phyloP scores from a whole-genome alignment of 2,113 vertebrate genomes.

The Sprattus sprattus region DNA sequence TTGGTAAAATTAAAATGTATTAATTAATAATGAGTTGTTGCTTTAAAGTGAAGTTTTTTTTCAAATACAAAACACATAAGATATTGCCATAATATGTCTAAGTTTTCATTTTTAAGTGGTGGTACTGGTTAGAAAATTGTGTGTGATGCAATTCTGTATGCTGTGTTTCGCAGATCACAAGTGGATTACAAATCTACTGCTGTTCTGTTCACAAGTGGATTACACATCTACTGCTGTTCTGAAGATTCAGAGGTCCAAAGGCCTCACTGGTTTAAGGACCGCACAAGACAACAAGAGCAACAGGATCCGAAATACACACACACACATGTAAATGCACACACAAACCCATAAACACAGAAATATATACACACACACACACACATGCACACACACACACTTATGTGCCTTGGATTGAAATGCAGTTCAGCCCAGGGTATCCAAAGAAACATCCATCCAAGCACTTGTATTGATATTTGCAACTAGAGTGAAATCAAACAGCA shows the following conservation, averaged over 20 bases:
- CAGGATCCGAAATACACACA: conserved; percentile 17
- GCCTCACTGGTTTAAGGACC: conserved; percentile 1
- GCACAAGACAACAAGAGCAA: neutral
- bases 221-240: conserved; percentile 18
- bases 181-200: neutral
- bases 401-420: conserved; percentile 17
- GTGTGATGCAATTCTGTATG: neutral
- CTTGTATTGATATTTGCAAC: neutral
- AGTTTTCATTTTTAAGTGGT: no score
- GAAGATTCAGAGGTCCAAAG: conserved; percentile 35
- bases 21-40: no score
- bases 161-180: neutral
- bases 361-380: neutral
- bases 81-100: neutral
- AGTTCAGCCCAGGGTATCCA: conserved; percentile 10
- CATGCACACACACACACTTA: conserved; percentile 9
- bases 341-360: neutral
- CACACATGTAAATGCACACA: neutral
- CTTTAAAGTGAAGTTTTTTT: no score
- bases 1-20: no score
- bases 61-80: neutral
- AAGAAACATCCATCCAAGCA: conserved; percentile 3
- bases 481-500: neutral
- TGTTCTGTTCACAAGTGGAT: conserved; percentile 3
- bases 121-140: neutral